A percentile compares a stretch with the other conserved stretches of the same genome.
phyloP scores from a whole-genome alignment of 1,140 invertebrate species.

The Drosophila tani region DNA sequence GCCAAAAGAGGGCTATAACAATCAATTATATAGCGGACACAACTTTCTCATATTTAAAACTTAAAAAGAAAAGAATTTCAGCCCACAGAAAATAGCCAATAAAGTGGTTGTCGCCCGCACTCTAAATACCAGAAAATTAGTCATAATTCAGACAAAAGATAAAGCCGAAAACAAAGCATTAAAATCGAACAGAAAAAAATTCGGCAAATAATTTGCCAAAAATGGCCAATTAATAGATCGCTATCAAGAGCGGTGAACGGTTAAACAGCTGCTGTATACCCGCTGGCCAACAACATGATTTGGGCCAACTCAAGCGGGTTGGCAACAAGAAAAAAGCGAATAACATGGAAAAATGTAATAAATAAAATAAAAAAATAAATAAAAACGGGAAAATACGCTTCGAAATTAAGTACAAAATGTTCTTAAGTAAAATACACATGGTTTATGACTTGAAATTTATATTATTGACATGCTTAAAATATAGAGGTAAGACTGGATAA shows the following conservation, averaged over 20 bases:
- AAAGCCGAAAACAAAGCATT: constrained; percentile 34
- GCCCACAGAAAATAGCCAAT: constrained; percentile 1
- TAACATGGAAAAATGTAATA: neutral
- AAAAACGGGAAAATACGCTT: neutral
- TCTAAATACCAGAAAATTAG: constrained; percentile 75
- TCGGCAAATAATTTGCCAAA: constrained; percentile 56
- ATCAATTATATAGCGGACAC: constrained; percentile 6
- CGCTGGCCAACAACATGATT: constrained; percentile 16
- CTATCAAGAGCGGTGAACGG: constrained; percentile 48
- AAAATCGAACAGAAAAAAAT: constrained; percentile 24
- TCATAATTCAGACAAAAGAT: constrained; percentile 57
- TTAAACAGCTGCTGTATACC: constrained; percentile 47
- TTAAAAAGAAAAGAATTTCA: neutral
- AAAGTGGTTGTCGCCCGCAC: constrained; percentile 50
- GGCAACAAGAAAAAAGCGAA: constrained; percentile 21
- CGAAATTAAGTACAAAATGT: neutral
- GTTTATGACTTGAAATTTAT: too few species aligned
- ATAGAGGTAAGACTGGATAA: too few species aligned
- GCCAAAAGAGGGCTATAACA: neutral
- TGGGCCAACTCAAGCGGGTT: constrained; percentile 21
- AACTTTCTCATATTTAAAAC: constrained; percentile 8
- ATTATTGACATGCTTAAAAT: too few species aligned
- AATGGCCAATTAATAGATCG: constrained; percentile 63
- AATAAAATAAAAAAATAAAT: neutral
- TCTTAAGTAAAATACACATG: too few species aligned